Conservation (phyloP, 2,797 vertebrate genomes). For the Rhinella marina region DNA sequence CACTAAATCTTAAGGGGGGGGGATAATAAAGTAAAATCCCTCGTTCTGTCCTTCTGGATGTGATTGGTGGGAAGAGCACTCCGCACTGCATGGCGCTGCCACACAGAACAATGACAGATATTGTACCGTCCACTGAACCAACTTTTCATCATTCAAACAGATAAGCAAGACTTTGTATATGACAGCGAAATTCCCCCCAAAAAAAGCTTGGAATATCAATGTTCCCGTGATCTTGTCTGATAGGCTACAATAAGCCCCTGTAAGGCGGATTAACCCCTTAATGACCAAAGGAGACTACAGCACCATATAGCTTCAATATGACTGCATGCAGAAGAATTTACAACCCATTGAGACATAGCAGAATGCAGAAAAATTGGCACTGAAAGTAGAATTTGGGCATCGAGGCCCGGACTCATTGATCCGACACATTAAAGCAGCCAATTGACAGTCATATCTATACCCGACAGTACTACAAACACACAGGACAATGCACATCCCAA, state of each 20-base stretch:
- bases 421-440: not conserved
- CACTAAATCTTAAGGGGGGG: not conserved
- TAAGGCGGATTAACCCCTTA: not conserved
- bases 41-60: conserved; percentile 27
- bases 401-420: not conserved
- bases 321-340: not conserved
- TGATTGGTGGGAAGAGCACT: conserved; percentile 27
- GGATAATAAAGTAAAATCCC: conserved; percentile 33
- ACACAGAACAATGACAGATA: conserved; percentile 40
- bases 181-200: not conserved
- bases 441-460: not conserved
- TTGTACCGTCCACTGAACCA: conserved; percentile 44
- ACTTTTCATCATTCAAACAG: conserved; percentile 45
- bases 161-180: conserved; percentile 20
- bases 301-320: not conserved
- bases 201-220: conserved; percentile 22
- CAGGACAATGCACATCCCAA: not conserved
- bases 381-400: not conserved
- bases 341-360: not conserved
- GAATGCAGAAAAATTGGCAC: not conserved
- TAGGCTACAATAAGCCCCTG: not conserved
- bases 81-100: conserved; percentile 26
- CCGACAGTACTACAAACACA: not conserved
- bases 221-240: not conserved
- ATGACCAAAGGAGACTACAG: not conserved